Conservation (phyloP, 2,888 invertebrate species). For the Philopedon plagiatum region DNA sequence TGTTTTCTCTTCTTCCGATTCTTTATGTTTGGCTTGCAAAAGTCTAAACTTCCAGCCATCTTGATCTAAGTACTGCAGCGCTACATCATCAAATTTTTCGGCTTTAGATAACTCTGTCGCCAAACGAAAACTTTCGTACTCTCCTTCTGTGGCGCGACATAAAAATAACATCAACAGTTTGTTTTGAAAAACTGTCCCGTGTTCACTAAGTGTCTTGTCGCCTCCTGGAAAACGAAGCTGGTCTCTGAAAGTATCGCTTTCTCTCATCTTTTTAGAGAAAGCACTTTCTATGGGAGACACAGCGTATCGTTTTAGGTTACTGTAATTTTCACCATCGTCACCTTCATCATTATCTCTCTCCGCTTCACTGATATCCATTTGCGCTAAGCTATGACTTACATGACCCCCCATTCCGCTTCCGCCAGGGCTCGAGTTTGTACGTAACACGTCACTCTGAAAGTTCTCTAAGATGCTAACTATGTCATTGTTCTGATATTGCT, state of each 20-base stretch:
- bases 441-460: neutral
- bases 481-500: neutral
- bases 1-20: neutral
- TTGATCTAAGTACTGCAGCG: neutral
- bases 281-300: neutral
- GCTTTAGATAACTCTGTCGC: slow-evolving; percentile 7
- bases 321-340: neutral
- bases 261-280: neutral
- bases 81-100: slow-evolving; percentile 14
- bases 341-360: neutral
- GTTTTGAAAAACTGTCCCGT: slow-evolving; percentile 15
- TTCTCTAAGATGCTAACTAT: neutral
- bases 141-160: neutral
- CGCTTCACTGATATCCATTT: neutral
- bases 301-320: neutral
- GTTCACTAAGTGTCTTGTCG: neutral
- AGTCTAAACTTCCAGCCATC: slow-evolving; percentile 11
- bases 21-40: slow-evolving; percentile 17
- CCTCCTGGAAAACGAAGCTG: neutral
- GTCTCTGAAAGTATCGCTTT: slow-evolving; percentile 8
- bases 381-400: neutral
- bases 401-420: neutral
- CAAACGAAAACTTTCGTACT: slow-evolving; percentile 7
- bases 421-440: neutral
- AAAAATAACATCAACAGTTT: slow-evolving; percentile 21